Percentiles rank a stretch among this genome's conserved stretches.
These are phyloP conservation scores for Strigops habroptila DNA, from an alignment of 2,113 vertebrate species.

Conservation along the genomic window DNA sequence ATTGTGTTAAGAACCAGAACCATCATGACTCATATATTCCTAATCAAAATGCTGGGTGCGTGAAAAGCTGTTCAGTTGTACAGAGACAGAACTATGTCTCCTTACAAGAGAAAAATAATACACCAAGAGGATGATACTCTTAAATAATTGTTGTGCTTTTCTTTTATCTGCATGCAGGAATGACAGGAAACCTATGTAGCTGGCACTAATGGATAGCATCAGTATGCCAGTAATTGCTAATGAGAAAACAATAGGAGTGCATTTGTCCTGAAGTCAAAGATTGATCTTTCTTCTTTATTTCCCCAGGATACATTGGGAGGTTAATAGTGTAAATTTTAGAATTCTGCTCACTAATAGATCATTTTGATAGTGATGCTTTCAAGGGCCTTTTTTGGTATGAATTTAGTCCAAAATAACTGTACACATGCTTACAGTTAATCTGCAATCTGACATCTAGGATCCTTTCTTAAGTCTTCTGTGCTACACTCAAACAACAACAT, in stretches of 20 bases:
- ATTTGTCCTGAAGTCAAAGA: not conserved
- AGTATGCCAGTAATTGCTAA: slow-evolving; percentile 44
- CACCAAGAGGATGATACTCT: slow-evolving; percentile 24
- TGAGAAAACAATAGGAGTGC: not conserved
- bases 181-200: slow-evolving; percentile 56
- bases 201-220: slow-evolving; percentile 46
- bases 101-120: slow-evolving; percentile 54
- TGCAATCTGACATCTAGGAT: not conserved
- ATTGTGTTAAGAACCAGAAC: slow-evolving; percentile 23
- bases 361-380: not conserved
- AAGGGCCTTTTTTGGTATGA: not conserved
- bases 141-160: slow-evolving; percentile 67
- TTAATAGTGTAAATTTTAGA: not conserved
- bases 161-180: slow-evolving; percentile 60
- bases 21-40: slow-evolving; percentile 33
- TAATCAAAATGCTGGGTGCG: slow-evolving; percentile 30
- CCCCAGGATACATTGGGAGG: not conserved
- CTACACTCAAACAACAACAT: not conserved
- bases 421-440: not conserved
- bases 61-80: not conserved
- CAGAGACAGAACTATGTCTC: not conserved
- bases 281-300: slow-evolving; percentile 5
- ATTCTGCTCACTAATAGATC: not conserved
- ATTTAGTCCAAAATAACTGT: not conserved
- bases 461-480: not conserved